Evolutionary conservation across 2,113 vertebrate genomes (phyloP).

Genomic region (Oriolus oriolus): DNA sequence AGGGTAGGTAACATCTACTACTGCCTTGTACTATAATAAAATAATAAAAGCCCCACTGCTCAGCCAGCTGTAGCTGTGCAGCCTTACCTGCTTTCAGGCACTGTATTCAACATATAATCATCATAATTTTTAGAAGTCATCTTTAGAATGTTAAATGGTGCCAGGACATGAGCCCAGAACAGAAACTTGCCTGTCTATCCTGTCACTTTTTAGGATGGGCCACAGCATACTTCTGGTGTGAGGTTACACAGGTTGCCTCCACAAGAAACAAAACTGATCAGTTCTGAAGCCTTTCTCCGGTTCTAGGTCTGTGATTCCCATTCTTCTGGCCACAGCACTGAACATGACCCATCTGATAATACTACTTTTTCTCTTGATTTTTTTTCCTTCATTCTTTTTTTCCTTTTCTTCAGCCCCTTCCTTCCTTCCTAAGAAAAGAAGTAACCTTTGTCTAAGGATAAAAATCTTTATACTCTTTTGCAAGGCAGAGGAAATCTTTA

Average conservation of each 20-base stretch:
- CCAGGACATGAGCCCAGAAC: neutral
- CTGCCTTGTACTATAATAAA: neutral
- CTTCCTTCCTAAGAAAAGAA: neutral
- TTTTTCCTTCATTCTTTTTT: neutral
- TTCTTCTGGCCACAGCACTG: neutral
- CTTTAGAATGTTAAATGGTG: neutral
- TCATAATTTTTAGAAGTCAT: neutral
- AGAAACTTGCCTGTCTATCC: neutral
- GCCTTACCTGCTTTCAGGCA: neutral
- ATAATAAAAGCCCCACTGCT: neutral
- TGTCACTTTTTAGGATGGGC: neutral
- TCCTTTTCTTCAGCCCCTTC: neutral
- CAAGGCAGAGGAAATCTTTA: constrained; percentile 24
- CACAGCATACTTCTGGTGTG: neutral
- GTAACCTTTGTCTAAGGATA: constrained; percentile 13
- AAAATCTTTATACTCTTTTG: neutral
- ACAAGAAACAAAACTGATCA: neutral
- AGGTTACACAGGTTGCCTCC: neutral
- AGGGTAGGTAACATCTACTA: neutral
- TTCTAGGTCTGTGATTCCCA: neutral
- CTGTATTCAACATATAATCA: neutral
- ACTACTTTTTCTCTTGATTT: neutral
- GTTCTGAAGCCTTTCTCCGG: neutral
- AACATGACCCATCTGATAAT: neutral
- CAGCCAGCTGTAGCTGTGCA: neutral